Base-by-base conservation (phyloP, 1,140 invertebrate genomes). In the Oryctes rhinoceros region DNA sequence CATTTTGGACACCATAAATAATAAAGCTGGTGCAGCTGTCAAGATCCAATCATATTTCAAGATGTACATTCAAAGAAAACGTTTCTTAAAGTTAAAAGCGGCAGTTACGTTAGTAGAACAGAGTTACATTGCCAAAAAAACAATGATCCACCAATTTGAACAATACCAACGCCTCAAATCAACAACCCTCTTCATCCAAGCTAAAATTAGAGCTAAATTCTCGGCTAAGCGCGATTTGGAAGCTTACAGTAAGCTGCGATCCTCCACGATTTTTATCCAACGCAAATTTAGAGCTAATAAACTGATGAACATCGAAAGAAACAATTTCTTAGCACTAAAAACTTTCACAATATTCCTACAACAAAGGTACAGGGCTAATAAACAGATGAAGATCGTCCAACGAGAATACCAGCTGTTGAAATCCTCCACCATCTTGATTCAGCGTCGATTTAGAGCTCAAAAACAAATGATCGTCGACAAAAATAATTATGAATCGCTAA, bases 391-490 rank as follows among this genome's bases (percentile, higher is more conserved):
- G 82, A 78, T 76, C 53, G 78, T 39, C 65, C 83, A 81, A 49
- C 78, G 76, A 13, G 37, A 37, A 5, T 90, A 87, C 81, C 48
- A 81, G 1, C 77, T 77, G 37, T 24, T 81, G 65, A 75, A 83
- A 82, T 59, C 75, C 48, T 87, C 88, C 0, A 87, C 87, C 4
- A 81, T 84, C 24, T 88, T 86, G 79, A 89, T 91, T 79, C 90
- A 91, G 81, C 82, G 39, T 3, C 87, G 87, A 81, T 91, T 88
- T 85, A 87, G 86, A 84, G 88, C 88, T 24, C 81, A 85, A 62
- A n/a, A 83, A 81, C 4, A 83, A 78, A 85, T 84, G 84, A 86
- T 86, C 86, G 79, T 80, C 76, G 81, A 84, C 44, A 85, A 87
- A 48, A 39, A 78, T 15, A 18, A 85, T n/a, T 91, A 86, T 83